These are phyloP conservation scores for Rhodinocichla rosea DNA, from an alignment of 2,113 vertebrate species.

Conservation along the genomic window DNA sequence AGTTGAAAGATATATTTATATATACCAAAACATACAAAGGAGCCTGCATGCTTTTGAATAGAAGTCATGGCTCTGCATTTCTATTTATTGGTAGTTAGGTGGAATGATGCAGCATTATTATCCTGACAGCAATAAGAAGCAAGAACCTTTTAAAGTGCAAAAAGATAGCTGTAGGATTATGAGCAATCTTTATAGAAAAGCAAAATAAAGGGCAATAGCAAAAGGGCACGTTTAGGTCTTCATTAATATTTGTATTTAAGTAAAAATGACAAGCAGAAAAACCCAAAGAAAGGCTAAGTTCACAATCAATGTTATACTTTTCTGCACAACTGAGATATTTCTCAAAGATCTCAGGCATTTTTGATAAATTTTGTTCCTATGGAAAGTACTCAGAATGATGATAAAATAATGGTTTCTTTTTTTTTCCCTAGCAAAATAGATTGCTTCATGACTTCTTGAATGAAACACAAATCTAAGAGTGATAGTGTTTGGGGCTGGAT, in stretches of 20 bases:
- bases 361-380: conserved; percentile 18
- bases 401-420: conserved; percentile 27
- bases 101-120: conserved; percentile 54
- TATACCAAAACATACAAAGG: conserved; percentile 23
- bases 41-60: conserved; percentile 19
- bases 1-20: conserved; percentile 20
- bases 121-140: conserved; percentile 19
- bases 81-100: conserved; percentile 46
- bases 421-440: conserved; percentile 12
- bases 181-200: conserved; percentile 6
- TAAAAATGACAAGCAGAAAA: conserved; percentile 42
- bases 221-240: conserved; percentile 9
- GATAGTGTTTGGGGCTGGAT: conserved; percentile 33
- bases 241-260: conserved; percentile 56
- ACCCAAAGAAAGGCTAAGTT: conserved; percentile 5
- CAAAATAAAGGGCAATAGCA: conserved; percentile 38
- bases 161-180: conserved; percentile 20
- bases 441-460: conserved; percentile 56
- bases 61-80: conserved; percentile 39
- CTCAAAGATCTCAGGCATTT: conserved; percentile 9
- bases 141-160: conserved; percentile 15
- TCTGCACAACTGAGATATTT: conserved; percentile 2
- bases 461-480: conserved; percentile 50
- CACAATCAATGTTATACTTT: not conserved
- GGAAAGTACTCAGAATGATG: conserved; percentile 12